Evolutionary conservation across 1,140 invertebrate genomes (phyloP).

Genomic region (Musca domestica): DNA sequence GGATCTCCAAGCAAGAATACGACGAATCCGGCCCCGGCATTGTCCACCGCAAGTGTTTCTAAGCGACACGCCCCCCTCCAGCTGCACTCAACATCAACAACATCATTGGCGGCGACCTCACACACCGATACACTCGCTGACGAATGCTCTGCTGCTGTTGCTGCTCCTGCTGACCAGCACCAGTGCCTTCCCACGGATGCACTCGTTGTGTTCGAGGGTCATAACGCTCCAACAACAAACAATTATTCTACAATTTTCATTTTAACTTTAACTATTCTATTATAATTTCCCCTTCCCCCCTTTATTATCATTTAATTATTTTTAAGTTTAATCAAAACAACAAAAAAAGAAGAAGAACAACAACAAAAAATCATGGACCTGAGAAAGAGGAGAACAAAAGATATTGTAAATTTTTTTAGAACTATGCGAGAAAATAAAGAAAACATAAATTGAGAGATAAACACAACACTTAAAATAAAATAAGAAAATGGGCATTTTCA

Average conservation of each 20-base stretch:
- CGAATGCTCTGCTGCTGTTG: neutral
- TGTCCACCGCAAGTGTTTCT: slow-evolving; percentile 95
- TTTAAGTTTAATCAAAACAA: slow-evolving; percentile 16
- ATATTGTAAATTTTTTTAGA: slow-evolving; percentile 19
- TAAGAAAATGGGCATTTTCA: neutral
- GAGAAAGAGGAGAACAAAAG: slow-evolving; percentile 5
- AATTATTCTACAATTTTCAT: slow-evolving; percentile 7
- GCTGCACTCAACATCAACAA: slow-evolving; percentile 4
- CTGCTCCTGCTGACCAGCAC: neutral
- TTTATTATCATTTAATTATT: slow-evolving; percentile 24
- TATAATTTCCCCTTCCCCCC: slow-evolving; percentile 4
- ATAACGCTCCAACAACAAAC: slow-evolving; percentile 7
- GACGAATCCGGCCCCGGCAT: slow-evolving; percentile 92
- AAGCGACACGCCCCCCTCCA: slow-evolving; percentile 55
- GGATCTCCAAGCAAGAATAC: slow-evolving; percentile 95
- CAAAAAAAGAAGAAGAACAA: neutral
- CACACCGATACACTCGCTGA: too few species aligned
- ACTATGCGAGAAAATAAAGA: slow-evolving; percentile 10
- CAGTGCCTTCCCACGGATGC: neutral
- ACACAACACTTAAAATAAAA: neutral
- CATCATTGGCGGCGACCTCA: neutral
- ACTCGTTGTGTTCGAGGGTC: too few species aligned
- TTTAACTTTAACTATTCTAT: slow-evolving; percentile 25
- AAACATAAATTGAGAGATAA: slow-evolving; percentile 22
- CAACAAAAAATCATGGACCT: slow-evolving; percentile 3